Evolutionary conservation across 1,140 invertebrate species (phyloP).

Genomic region (Wiebesia pumilae): DNA sequence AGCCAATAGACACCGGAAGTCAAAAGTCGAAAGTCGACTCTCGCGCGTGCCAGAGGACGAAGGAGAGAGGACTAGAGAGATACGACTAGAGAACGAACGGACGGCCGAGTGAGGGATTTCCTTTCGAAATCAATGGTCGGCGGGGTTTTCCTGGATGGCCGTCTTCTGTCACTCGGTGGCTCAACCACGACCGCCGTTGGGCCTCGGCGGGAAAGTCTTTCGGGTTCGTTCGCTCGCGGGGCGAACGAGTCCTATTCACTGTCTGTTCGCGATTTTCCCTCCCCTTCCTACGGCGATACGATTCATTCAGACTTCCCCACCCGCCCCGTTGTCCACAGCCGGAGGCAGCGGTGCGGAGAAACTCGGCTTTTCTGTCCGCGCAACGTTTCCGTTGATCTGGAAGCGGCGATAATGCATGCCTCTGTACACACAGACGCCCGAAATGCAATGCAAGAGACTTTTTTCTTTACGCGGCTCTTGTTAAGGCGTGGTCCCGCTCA

Average conservation of each 20-base stretch:
- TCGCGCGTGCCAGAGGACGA: slow-evolving; percentile 11
- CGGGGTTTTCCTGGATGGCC: slow-evolving; percentile 36
- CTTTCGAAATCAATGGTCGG: slow-evolving; percentile 46
- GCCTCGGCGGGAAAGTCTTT: slow-evolving; percentile 13
- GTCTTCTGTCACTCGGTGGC: slow-evolving; percentile 36
- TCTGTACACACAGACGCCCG: background rate
- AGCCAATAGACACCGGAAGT: slow-evolving; percentile 31
- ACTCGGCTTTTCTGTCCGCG: background rate
- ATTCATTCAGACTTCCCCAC: slow-evolving; percentile 32
- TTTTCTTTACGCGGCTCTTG: background rate
- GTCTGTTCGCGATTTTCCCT: background rate
- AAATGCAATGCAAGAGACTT: background rate
- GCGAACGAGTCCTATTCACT: background rate
- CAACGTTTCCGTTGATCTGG: background rate
- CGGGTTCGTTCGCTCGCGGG: background rate
- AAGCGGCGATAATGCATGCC: background rate
- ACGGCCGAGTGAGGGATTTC: slow-evolving; percentile 34
- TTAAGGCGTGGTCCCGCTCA: background rate
- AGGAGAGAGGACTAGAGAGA: slow-evolving; percentile 3
- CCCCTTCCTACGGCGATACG: background rate
- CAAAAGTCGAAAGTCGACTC: slow-evolving; percentile 33
- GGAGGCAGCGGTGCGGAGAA: slow-evolving; percentile 13
- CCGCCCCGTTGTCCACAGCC: background rate
- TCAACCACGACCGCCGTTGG: background rate
- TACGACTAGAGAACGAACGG: background rate